These are phyloP conservation scores for Bimastos eiseni DNA, from an alignment of 2,888 invertebrate species.

Conservation along the genomic window DNA sequence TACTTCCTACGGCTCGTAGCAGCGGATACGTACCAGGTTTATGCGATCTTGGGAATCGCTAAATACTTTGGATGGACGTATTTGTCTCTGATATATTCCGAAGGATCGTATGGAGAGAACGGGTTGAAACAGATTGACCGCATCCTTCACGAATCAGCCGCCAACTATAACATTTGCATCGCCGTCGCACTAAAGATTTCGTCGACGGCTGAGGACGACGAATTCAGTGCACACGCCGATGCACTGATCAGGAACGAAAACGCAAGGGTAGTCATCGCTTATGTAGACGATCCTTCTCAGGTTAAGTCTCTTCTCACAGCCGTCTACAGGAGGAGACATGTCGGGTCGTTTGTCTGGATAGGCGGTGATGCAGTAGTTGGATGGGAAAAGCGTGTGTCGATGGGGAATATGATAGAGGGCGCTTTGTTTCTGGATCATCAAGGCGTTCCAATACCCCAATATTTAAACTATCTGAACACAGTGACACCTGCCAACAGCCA, in stretches of 20 bases:
- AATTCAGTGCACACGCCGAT: neutral
- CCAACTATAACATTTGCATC: slow-evolving; percentile 26
- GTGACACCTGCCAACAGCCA: neutral
- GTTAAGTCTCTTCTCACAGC: neutral
- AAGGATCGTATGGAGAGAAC: slow-evolving; percentile 64
- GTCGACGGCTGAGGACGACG: neutral
- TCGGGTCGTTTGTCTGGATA: slow-evolving; percentile 25
- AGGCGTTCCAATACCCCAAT: neutral
- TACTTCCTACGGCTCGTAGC: slow-evolving; percentile 52
- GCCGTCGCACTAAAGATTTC: slow-evolving; percentile 26
- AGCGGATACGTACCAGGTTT: slow-evolving; percentile 50
- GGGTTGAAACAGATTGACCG: slow-evolving; percentile 43
- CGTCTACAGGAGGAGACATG: neutral
- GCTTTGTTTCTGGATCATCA: slow-evolving; percentile 27
- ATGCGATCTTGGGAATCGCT: slow-evolving; percentile 48
- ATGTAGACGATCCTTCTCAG: neutral
- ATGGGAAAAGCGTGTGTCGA: slow-evolving; percentile 27
- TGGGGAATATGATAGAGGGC: slow-evolving; percentile 32
- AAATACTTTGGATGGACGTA: slow-evolving; percentile 72
- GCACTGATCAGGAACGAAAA: slow-evolving; percentile 14
- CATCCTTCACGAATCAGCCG: neutral
- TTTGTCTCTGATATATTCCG: slow-evolving; percentile 74
- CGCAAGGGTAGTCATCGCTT: slow-evolving; percentile 32
- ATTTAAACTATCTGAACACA: neutral
- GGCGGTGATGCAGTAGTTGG: neutral